A percentile compares a stretch with the other conserved stretches of the same genome.
Evolutionary conservation across 2,797 vertebrate species (phyloP).

Genomic region (Etheostoma nigrum): DNA sequence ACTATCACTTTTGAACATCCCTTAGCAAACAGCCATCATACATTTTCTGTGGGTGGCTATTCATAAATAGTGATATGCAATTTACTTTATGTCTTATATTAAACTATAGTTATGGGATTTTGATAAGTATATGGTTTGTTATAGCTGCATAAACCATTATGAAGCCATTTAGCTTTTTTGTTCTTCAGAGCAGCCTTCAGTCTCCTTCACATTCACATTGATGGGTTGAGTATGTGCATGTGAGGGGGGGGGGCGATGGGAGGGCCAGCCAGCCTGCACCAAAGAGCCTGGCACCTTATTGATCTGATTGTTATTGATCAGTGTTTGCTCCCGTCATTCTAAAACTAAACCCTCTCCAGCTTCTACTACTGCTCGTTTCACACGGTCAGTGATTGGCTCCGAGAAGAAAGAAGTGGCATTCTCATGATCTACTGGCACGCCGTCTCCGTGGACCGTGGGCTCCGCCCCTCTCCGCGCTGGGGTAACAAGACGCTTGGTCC

Average conservation of each 20-base stretch:
- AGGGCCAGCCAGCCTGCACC: neutral
- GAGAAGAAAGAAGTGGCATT: slow-evolving; percentile 53
- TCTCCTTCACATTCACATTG: neutral
- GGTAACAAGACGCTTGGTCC: slow-evolving; percentile 78
- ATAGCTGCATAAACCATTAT: neutral
- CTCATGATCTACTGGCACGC: slow-evolving; percentile 59
- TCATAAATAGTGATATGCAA: neutral
- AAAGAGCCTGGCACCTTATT: neutral
- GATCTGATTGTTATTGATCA: neutral
- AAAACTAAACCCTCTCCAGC: slow-evolving; percentile 17
- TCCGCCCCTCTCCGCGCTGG: slow-evolving; percentile 70
- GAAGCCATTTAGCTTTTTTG: neutral
- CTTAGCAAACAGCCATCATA: neutral
- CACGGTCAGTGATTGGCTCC: slow-evolving; percentile 64
- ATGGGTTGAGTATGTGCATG: neutral
- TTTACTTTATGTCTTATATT: neutral
- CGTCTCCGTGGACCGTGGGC: slow-evolving; percentile 72
- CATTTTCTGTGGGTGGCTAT: neutral
- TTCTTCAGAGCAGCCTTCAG: neutral
- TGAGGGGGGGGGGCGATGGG: too few species aligned
- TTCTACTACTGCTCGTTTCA: neutral
- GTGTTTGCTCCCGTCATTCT: slow-evolving; percentile 4
- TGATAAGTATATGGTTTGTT: neutral
- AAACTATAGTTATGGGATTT: neutral
- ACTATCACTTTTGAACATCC: neutral